phyloP scores from a whole-genome alignment of 2,797 vertebrate genomes.

The Nasua narica region DNA sequence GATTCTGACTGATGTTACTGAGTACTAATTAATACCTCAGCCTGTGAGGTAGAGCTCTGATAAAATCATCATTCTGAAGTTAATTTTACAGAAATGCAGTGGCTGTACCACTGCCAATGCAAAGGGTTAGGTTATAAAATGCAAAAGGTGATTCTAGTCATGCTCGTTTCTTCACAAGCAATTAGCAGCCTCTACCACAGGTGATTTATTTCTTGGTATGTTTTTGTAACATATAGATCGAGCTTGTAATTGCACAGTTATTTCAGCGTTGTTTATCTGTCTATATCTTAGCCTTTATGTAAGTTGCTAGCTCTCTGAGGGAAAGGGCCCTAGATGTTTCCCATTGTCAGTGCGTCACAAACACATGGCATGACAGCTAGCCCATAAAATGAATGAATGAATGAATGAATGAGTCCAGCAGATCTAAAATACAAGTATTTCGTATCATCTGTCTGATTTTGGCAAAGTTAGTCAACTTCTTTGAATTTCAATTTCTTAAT shows the following conservation, averaged over 20 bases:
- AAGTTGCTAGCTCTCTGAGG: not conserved
- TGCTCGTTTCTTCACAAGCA: not conserved
- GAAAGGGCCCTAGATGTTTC: not conserved
- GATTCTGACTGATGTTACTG: constrained; percentile 61
- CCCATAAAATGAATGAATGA: not conserved
- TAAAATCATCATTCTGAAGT: constrained; percentile 47
- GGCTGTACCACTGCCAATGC: not conserved
- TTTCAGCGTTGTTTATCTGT: not conserved
- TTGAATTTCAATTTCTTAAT: not conserved
- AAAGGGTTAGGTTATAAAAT: not conserved
- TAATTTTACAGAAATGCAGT: constrained; percentile 45
- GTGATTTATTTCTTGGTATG: not conserved
- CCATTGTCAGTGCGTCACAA: not conserved
- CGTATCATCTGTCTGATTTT: not conserved
- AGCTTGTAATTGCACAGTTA: not conserved
- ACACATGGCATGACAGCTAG: not conserved
- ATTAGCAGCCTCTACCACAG: not conserved
- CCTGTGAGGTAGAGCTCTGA: constrained; percentile 5
- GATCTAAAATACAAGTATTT: not conserved
- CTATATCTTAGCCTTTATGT: not conserved
- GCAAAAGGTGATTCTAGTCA: not conserved
- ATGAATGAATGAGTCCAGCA: not conserved
- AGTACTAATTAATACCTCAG: constrained; percentile 69
- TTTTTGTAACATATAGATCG: not conserved
- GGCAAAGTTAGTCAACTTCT: not conserved